Evolutionary conservation across 2,888 invertebrate genomes (phyloP), one percentile per base, ranked within the genome.

Genomic region (Thymelicus acteon): DNA sequence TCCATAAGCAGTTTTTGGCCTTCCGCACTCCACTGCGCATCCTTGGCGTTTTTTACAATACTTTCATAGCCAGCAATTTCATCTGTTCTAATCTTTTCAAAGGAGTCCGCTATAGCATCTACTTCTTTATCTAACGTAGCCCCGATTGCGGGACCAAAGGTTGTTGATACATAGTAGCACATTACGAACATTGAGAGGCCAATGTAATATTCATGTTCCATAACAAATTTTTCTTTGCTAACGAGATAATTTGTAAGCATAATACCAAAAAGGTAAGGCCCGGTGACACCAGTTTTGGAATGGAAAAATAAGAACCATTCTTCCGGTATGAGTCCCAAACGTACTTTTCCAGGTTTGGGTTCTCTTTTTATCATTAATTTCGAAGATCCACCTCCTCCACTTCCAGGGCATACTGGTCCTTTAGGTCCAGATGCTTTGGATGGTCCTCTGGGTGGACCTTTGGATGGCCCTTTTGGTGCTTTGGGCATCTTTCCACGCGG

Each of bases 161-260:
- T 96, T 79, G 96, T 97, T 10, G 95, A 92, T 3, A 83, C 91
- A 66, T 92, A 71, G 65, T 95, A 85, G 67, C 95, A 85, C 80
- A 98, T 94, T 1, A 96, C 81, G 10, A 95, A 86, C 63, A 97
- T 85, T 0, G 97, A 96, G 10, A 97, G 74, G 24, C 97, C 97
- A 74, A 95, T 95, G 86, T 97, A 97, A 89, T 96, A 98, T 85
- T 99, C 98, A 85, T 99, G 99, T 86, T 99, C 99, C 94, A 98
- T 91, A 0, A 99, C 96, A 84, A 96, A 98, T 75, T 97, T 96
- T 94, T 99, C 99, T 91, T 99, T 99, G 85, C 98, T 98, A 63
- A 97, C 78, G 72, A 98, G 86, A 84, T 97, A 99, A 47, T 98
- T 98, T 19, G 95, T 80, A 0, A 98, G 80, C 72, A 96, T 97